Base-by-base conservation (phyloP, 1,140 invertebrate genomes). In the Zaprionus davidi region DNA sequence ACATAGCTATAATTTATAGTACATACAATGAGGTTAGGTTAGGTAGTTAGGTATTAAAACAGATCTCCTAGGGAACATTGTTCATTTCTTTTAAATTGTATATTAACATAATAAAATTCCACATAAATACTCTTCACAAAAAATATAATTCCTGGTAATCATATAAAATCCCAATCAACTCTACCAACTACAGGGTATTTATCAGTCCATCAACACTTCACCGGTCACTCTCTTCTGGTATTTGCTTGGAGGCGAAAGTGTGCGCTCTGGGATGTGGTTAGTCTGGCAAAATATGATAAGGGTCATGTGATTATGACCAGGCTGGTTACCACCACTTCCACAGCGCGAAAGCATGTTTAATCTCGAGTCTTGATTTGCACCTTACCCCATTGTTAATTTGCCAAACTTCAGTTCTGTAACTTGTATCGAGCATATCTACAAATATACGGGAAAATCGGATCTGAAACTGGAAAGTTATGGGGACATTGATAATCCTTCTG, bases 211-310 rank as follows among this genome's bases (percentile, higher is more conserved):
- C n/a, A 15, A 6, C 3, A 5, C 22, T 2, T 11, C 1, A 5
- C 22, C 17, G 24, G 0, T 22, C n/a, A 36, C 12, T 44, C 53
- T 28, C 51, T 58, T 70, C 24, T 51, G 28, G 76, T 79, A 79
- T 82, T 84, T 78, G 81, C 81, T 87, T 57, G 22, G 68, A 81
- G 83, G 83, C 83, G 73, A 88, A 87, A 87, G 76, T 86, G 67
- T 87, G 71, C 67, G 79, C 78, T 85, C 57, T 78, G 82, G 83
- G 70, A 79, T 82, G 75, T 64, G 51, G 63, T 70, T 75, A 71
- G 70, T 69, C 60, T 44, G 72, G 72, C 59, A 49, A 75, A 49
- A 34, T 57, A 71, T 76, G 73, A 76, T 76, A 76, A 76, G 73
- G 73, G 73, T 76, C 73, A 76, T 66, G 46, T 57, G 68, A 65